These are phyloP conservation scores for Mamestra configurata DNA, from an alignment of 1,140 invertebrate genomes.

Conservation along the genomic window DNA sequence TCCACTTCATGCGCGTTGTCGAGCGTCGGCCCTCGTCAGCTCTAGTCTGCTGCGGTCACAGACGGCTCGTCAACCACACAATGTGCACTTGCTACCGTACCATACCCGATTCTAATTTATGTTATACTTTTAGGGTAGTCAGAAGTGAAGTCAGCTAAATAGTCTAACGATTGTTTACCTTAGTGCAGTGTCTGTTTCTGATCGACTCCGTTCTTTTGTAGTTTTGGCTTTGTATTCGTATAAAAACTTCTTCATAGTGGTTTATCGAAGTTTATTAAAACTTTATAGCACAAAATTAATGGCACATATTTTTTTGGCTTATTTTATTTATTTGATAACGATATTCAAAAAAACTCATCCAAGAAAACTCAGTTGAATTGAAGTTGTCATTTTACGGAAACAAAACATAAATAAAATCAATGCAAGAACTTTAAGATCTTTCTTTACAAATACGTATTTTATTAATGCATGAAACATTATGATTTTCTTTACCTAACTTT, in stretches of 20 bases:
- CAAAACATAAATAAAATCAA: constrained; percentile 18
- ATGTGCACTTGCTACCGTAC: constrained; percentile 54
- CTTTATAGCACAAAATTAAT: constrained; percentile 1
- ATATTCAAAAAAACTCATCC: constrained; percentile 4
- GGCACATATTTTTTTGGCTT: constrained; percentile 6
- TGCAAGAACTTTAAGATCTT: neutral
- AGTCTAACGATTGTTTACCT: constrained; percentile 65
- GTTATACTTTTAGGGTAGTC: constrained; percentile 56
- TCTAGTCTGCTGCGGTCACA: constrained; percentile 69
- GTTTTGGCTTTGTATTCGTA: constrained; percentile 76
- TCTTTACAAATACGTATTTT: neutral
- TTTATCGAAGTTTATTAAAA: constrained; percentile 4
- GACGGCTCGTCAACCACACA: constrained; percentile 60
- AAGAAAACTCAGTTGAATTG: neutral
- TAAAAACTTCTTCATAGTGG: constrained; percentile 81
- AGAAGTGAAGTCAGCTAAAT: constrained; percentile 50
- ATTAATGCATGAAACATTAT: too few relatives aligned
- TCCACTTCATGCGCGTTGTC: constrained; percentile 81
- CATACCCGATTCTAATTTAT: constrained; percentile 47
- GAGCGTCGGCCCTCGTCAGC: constrained; percentile 64
- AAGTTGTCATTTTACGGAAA: constrained; percentile 20
- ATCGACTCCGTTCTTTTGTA: constrained; percentile 55
- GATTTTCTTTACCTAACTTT: too few relatives aligned
- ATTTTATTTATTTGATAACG: neutral
- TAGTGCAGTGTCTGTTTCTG: constrained; percentile 63